Evolutionary conservation across 2,113 vertebrate genomes (phyloP).

Genomic region (Dolichotis patagonum): DNA sequence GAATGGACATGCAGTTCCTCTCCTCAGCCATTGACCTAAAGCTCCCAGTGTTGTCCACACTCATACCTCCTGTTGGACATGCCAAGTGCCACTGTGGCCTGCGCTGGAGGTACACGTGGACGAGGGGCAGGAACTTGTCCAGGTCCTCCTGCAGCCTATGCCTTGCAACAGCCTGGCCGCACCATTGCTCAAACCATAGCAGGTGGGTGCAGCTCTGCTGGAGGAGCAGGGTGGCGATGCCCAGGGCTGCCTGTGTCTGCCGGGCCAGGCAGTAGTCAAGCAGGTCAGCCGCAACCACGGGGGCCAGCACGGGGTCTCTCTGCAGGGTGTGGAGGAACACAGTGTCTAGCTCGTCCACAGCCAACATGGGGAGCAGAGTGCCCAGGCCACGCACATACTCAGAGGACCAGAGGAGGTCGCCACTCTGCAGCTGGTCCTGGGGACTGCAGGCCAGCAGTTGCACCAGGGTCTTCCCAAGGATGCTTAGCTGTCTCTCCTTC

Average conservation of each 20-base stretch:
- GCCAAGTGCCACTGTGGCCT: conserved; percentile 73
- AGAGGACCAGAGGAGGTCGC: conserved; percentile 83
- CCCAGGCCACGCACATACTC: conserved; percentile 89
- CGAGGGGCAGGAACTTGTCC: conserved; percentile 87
- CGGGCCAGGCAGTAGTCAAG: conserved; percentile 89
- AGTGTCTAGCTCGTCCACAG: conserved; percentile 86
- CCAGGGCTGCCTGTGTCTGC: conserved; percentile 72
- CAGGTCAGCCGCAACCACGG: conserved; percentile 83
- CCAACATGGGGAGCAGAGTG: conserved; percentile 87
- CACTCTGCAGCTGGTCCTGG: conserved; percentile 67
- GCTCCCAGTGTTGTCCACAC: too few relatives aligned
- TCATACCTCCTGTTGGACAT: conserved; percentile 82
- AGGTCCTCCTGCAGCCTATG: conserved; percentile 80
- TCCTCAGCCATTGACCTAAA: background rate
- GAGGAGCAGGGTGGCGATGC: conserved; percentile 87
- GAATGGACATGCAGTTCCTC: rapidly evolving
- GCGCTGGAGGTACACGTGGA: conserved; percentile 87
- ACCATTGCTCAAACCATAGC: conserved; percentile 94
- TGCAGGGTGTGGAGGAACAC: conserved; percentile 88
- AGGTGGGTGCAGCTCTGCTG: conserved; percentile 89
- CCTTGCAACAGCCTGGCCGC: conserved; percentile 80
- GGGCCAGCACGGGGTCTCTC: conserved; percentile 86
- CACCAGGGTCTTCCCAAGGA: conserved; percentile 88
- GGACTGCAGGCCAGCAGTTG: conserved; percentile 87
- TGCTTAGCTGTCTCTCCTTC: conserved; percentile 84